Percentiles rank a stretch among this genome's conserved stretches.
Evolutionary conservation across 2,113 vertebrate species (phyloP).

Genomic region (Ochotona princeps): DNA sequence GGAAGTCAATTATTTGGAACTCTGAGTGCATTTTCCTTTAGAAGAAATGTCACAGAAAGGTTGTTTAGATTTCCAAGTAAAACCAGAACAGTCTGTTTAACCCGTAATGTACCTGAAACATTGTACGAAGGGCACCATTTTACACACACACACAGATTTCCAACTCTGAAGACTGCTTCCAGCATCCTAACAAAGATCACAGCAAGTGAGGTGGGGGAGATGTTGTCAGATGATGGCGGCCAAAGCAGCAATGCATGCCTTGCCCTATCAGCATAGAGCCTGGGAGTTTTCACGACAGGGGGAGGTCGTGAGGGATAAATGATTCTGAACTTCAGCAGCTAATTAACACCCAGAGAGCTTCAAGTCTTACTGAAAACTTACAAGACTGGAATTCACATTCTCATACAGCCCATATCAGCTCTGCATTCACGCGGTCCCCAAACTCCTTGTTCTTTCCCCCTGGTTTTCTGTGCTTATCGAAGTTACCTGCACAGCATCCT

Average conservation of each 20-base stretch:
- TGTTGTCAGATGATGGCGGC: not conserved
- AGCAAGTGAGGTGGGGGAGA: not conserved
- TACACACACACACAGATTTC: not conserved
- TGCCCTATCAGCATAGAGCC: not conserved
- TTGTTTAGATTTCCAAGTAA: constrained; percentile 49
- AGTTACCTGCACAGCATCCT: not conserved
- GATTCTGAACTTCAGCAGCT: not conserved
- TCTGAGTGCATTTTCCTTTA: constrained; percentile 35
- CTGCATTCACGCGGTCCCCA: not conserved
- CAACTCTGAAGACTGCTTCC: not conserved
- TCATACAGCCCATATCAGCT: constrained; percentile 17
- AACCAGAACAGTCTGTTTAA: constrained; percentile 37
- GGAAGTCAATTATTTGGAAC: constrained; percentile 63
- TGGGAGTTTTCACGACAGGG: not conserved
- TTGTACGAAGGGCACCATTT: not conserved
- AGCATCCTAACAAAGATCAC: constrained; percentile 9
- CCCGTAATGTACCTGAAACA: not conserved
- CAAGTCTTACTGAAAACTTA: constrained; percentile 39
- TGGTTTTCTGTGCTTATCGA: constrained; percentile 7
- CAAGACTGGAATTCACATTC: constrained; percentile 17
- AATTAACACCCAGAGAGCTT: constrained; percentile 9
- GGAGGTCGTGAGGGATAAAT: not conserved
- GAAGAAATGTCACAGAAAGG: constrained; percentile 54
- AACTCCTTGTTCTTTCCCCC: not conserved
- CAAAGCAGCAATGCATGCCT: not conserved